These are phyloP conservation scores for Catocala sponsa DNA, from an alignment of 2,888 invertebrate genomes.

Conservation along the genomic window DNA sequence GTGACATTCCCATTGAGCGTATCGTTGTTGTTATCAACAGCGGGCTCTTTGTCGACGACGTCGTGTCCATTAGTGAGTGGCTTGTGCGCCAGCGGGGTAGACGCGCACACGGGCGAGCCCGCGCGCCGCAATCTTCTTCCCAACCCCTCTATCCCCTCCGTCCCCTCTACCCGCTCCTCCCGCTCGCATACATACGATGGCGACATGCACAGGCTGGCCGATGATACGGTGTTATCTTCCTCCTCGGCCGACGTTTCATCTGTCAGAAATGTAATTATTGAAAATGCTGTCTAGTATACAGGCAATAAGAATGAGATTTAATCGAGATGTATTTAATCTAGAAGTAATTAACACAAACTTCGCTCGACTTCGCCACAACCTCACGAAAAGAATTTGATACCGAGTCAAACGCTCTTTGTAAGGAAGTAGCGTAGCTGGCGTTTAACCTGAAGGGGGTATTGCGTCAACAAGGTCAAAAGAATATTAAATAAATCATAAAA, in stretches of 20 bases:
- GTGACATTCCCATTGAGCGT: constrained; percentile 72
- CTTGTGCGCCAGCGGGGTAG: constrained; percentile 53
- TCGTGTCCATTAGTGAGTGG: constrained; percentile 68
- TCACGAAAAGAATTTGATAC: too few species aligned
- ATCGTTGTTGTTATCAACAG: constrained; percentile 57
- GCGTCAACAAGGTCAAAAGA: too few species aligned
- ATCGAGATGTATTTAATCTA: too few species aligned
- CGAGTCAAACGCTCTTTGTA: too few species aligned
- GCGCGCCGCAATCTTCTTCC: constrained; percentile 42
- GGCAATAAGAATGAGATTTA: too few species aligned
- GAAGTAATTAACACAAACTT: too few species aligned
- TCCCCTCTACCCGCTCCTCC: constrained; percentile 7
- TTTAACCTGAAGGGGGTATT: too few species aligned
- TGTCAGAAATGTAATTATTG: constrained; percentile 43
- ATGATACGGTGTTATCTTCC: constrained; percentile 78
- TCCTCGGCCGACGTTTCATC: constrained; percentile 72
- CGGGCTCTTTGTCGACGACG: constrained; percentile 54
- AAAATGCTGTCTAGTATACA: background rate
- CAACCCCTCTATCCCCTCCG: constrained; percentile 12
- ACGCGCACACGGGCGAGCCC: constrained; percentile 66
- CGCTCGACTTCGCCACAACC: too few species aligned
- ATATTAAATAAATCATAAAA: too few species aligned
- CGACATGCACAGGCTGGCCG: constrained; percentile 81
- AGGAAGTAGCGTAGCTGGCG: too few species aligned
- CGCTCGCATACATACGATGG: constrained; percentile 54